Evolutionary conservation across 1,140 invertebrate genomes (phyloP), one percentile per base, ranked within the genome.

Genomic region (Aphidius gifuensis): DNA sequence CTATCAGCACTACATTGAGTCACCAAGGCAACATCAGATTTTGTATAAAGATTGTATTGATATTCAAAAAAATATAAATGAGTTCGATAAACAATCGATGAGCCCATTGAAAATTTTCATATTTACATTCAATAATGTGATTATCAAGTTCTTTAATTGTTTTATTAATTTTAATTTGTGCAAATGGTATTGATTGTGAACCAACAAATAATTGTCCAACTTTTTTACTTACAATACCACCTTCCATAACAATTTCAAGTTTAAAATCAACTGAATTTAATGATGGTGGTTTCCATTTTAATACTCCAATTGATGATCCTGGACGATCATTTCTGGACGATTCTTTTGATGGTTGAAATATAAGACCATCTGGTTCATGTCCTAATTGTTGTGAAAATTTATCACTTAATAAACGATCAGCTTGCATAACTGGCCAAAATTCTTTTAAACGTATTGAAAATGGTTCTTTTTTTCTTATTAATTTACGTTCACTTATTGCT

Each of bases 231-330:
- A 96, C 61, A 66, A 93, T 87, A 38, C 96, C 87, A 21, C 81
- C 78, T 75, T 92, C 87, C 39, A 79, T 88, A 0, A 84, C 84
- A 53, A 99, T 91, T 78, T 92, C 90, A 11, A 99, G 78, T 71
- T 85, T 88, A 78, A 99, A 99, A 81, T 99, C 98, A 1, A 99
- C 89, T 4, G 96, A 97, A 81, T 99, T 99, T 71, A 94, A 84
- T 44, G 89, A 85, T 5, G 88, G 83, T 0, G 97, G 97, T 81
- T 99, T 99, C 98, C 98, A 99, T 79, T 99, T 99, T 3, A 99
- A 79, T 0, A 98, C 92, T 49, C 88, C 85, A n/a, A 83, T 76
- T 75, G 91, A 96, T 9, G 85, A 81, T 2, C 97, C 97, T 43
- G 89, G 72, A n/a, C 83, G 80, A 76, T 99, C n/a, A n/a, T n/a